Evolutionary conservation across 1,140 invertebrate genomes (phyloP), one percentile per base, ranked within the genome.

Genomic region (Drosophila orosa): DNA sequence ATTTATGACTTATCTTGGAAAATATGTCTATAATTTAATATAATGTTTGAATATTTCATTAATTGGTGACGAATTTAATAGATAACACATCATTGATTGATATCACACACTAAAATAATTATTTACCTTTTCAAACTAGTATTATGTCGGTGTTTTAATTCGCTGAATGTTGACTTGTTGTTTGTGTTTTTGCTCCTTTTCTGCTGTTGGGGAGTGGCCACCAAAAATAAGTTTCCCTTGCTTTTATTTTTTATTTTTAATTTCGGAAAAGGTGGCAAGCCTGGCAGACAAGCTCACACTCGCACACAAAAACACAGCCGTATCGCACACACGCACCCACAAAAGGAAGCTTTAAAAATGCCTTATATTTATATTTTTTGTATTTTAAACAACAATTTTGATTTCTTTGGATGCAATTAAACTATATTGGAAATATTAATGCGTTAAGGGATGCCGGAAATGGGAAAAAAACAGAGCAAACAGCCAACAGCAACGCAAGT

Each of bases 261-360:
- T 44, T 67, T 39, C 6, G n/a, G 24, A 47, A 59, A 52, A 76
- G 76, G 67, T 79, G 76, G 76, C 76, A 79, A 79, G 56, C 58
- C 76, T 79, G 76, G 76, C 60, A 80, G 78, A 80, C 78, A 59
- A 69, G 54, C 72, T 55, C 50, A 45, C 72, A 74, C 62, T 48
- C 27, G 45, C 22, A 55, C 56, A 55, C 58, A 40, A 27, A 37
- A 59, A 55, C 58, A 39, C 42, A 79, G 40, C 40, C 59, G 40
- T 22, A 58, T 25, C 47, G 19, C 22, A 19, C 48, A 55, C 47
- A 54, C 37, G 29, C 62, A 45, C 50, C 8, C 33, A 39, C 62
- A 65, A 68, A 13, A 42, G 67, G 65, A 71, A 71, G 67, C 67
- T 65, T 67, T 50, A 29, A 13, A 48, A 66, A 67, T 39, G 33